Percentiles rank a stretch among this genome's conserved stretches.
Evolutionary conservation across 2,113 vertebrate genomes (phyloP).

Genomic region (Triplophysa rosa): DNA sequence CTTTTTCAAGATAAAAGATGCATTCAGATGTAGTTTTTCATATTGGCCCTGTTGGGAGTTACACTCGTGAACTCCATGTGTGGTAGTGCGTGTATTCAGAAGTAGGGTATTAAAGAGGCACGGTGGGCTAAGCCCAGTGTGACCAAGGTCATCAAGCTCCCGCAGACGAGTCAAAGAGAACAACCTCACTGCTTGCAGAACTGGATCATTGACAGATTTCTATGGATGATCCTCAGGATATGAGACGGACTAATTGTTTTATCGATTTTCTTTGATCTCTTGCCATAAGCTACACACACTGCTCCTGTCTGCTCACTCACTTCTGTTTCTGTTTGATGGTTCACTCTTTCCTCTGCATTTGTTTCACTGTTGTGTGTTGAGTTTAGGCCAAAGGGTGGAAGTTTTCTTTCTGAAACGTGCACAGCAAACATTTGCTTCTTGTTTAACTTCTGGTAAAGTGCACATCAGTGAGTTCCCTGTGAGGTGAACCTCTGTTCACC

Average conservation of each 20-base stretch:
- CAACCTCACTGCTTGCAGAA: conserved; percentile 31
- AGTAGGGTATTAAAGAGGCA: background rate
- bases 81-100: background rate
- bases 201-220: conserved; percentile 36
- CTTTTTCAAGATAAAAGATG: conserved; percentile 1
- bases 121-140: conserved; percentile 2
- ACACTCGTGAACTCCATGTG: background rate
- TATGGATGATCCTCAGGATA: conserved; percentile 48
- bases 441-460: background rate
- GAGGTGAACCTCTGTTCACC: background rate
- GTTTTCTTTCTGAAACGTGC: background rate
- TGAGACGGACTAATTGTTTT: conserved; percentile 42
- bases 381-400: background rate
- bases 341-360: background rate
- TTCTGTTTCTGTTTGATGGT: background rate
- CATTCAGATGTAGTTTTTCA: conserved; percentile 9
- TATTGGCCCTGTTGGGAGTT: background rate
- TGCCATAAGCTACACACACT: background rate
- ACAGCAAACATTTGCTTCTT: background rate
- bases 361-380: background rate
- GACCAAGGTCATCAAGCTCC: conserved; percentile 3
- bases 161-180: background rate
- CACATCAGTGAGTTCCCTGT: background rate
- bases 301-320: background rate
- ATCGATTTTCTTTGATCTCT: conserved; percentile 15